Evolutionary conservation across 53 echinoderm and acorn worm genomes (phyloP), one percentile per base, ranked within the genome.

Genomic region (Henricia sp.): DNA sequence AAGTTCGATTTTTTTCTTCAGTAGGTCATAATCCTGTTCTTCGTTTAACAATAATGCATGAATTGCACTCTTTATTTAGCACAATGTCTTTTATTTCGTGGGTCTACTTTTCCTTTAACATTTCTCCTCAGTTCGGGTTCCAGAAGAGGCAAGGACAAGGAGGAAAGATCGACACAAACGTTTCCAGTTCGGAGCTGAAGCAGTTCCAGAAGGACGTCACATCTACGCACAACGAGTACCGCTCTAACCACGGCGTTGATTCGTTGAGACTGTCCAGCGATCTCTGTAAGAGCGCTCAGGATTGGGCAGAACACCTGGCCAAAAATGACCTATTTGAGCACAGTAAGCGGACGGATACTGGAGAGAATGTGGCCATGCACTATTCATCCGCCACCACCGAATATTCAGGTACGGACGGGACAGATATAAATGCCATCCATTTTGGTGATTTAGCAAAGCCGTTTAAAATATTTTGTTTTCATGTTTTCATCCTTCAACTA

Each of bases 361-460:
- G 93, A 1, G 93, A 96, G 83, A 96, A 93, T 26, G 93, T 93
- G 50, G 89, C 91, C 17, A 93, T 93, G 93, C 90, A 91, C 52
- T 96, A 91, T 72, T 96, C 96, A 3, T 93, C 93, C 55, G 69
- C 89, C 33, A 84, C 93, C 13, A 96, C 96, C 12, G 91, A 77
- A 65, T 96, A 96, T 68, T 89, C 96, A 64, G 96, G 96, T 96
- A 71, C 19, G 43, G 63, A 24, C 13, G 30, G n/a, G n/a, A n/a
- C n/a, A n/a, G n/a, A n/a, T n/a, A n/a, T n/a, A n/a, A n/a, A n/a
- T n/a, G n/a, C n/a, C n/a, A n/a, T n/a, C n/a, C n/a, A n/a, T n/a
- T n/a, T n/a, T n/a, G n/a, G n/a, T n/a, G n/a, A n/a, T n/a, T n/a
- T n/a, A n/a, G n/a, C n/a, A n/a, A n/a, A n/a, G n/a, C n/a, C n/a